These are phyloP conservation scores for Bolinopsis microptera DNA, from an alignment of 37 sponge, comb jelly and placozoan genomes.

Conservation along the genomic window DNA sequence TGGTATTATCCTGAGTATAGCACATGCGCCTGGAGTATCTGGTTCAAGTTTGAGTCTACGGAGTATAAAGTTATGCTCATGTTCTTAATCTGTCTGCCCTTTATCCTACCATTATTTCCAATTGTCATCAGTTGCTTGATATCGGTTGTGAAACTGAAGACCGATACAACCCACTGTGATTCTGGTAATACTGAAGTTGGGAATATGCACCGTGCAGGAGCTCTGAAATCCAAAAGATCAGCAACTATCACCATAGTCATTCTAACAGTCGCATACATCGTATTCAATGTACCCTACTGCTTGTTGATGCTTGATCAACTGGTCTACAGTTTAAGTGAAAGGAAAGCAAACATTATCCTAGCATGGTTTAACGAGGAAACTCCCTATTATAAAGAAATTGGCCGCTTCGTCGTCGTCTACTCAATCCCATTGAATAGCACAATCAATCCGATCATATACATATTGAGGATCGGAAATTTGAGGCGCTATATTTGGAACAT, in stretches of 20 bases:
- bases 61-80: conserved; percentile 1
- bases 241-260: conserved; percentile 43
- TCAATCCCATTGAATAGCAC: conserved; percentile 51
- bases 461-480: not conserved
- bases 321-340: not conserved
- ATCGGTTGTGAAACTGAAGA: conserved; percentile 3
- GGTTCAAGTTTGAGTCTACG: not conserved
- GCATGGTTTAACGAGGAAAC: not conserved
- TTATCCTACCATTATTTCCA: conserved; percentile 44
- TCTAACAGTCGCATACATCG: conserved; percentile 36
- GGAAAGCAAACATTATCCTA: not conserved
- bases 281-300: conserved; percentile 60
- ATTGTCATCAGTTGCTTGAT: conserved; percentile 40
- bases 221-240: not conserved
- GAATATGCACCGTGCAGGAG: too few relatives aligned
- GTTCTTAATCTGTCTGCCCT: not conserved
- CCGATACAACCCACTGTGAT: not conserved
- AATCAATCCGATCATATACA: conserved; percentile 40
- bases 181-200: not conserved
- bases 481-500: not conserved
- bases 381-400: not conserved
- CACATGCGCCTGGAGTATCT: not conserved
- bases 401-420: conserved; percentile 1
- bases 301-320: not conserved
- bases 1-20: not conserved